These are phyloP conservation scores for Cryptotis parvus DNA, from an alignment of 2,113 vertebrate genomes.

Conservation along the genomic window DNA sequence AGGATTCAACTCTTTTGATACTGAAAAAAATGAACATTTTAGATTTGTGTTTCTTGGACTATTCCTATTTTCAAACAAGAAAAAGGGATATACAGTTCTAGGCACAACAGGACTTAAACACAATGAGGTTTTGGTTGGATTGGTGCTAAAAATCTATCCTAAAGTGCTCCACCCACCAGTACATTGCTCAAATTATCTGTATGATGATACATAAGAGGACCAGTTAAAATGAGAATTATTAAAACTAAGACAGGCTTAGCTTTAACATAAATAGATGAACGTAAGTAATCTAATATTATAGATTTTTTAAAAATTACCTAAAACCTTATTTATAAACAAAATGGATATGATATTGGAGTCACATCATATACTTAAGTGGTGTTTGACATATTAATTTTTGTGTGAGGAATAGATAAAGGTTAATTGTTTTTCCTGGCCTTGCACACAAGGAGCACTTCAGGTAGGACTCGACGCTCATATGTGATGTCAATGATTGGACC, in stretches of 20 bases:
- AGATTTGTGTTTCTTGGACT: constrained; percentile 90
- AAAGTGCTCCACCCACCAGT: not conserved
- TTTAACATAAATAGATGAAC: not conserved
- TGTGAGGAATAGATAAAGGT: no score
- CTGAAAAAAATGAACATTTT: constrained; percentile 91
- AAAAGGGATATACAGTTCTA: constrained; percentile 71
- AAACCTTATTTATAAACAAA: not conserved
- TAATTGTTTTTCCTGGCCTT: no score
- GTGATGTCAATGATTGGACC: no score
- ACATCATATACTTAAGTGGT: not conserved
- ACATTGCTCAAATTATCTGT: not conserved
- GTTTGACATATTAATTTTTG: not conserved
- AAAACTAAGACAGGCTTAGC: not conserved
- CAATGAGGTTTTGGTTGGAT: constrained; percentile 90
- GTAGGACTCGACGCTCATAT: no score
- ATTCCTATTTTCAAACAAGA: constrained; percentile 89
- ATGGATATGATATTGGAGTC: not conserved
- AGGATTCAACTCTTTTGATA: constrained; percentile 86
- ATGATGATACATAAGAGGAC: no score
- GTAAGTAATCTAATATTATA: not conserved
- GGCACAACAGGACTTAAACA: constrained; percentile 83
- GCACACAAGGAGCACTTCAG: no score
- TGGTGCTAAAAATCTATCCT: constrained; percentile 77
- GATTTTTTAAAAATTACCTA: not conserved
- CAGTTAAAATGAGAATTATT: not conserved